These are phyloP conservation scores for Gasteruption jaculator DNA, from an alignment of 2,888 invertebrate species.

Conservation along the genomic window DNA sequence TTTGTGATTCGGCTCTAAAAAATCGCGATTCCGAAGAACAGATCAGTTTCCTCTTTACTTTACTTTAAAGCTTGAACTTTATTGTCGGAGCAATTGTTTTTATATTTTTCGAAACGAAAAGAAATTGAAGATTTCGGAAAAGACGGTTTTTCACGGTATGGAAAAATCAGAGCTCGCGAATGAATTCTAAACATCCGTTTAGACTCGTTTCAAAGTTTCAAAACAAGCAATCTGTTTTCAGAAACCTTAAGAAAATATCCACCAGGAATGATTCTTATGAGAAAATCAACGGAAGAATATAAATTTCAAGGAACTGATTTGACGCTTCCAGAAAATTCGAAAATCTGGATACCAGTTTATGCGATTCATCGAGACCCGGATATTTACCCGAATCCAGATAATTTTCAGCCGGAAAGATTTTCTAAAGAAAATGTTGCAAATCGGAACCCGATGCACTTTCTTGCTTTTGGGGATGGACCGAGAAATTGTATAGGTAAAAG, in stretches of 20 bases:
- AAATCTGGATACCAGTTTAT: slow-evolving; percentile 28
- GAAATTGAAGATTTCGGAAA: too few relatives aligned
- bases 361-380: slow-evolving; percentile 35
- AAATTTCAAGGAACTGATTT: slow-evolving; percentile 28
- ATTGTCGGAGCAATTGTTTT: too few relatives aligned
- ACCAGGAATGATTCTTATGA: slow-evolving; percentile 19
- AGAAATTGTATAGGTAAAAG: slow-evolving; percentile 34
- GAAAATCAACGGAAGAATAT: slow-evolving; percentile 26
- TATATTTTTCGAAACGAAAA: too few relatives aligned
- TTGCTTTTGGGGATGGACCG: slow-evolving; percentile 34
- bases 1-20: too few relatives aligned
- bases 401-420: slow-evolving; percentile 38
- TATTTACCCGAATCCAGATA: slow-evolving; percentile 32
- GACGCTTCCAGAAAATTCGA: slow-evolving; percentile 25
- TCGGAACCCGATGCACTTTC: slow-evolving; percentile 29
- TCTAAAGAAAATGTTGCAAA: slow-evolving; percentile 24
- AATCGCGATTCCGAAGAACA: too few relatives aligned
- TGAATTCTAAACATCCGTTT: too few relatives aligned
- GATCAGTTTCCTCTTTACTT: too few relatives aligned
- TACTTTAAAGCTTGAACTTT: too few relatives aligned
- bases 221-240: too few relatives aligned
- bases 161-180: too few relatives aligned
- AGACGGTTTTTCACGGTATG: too few relatives aligned
- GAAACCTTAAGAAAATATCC: slow-evolving; percentile 27
- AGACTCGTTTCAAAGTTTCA: too few relatives aligned